A percentile compares a stretch with the other conserved stretches of the same genome.
Conservation (phyloP, 1,140 invertebrate genomes). For the Philotrypesis tridentata region DNA sequence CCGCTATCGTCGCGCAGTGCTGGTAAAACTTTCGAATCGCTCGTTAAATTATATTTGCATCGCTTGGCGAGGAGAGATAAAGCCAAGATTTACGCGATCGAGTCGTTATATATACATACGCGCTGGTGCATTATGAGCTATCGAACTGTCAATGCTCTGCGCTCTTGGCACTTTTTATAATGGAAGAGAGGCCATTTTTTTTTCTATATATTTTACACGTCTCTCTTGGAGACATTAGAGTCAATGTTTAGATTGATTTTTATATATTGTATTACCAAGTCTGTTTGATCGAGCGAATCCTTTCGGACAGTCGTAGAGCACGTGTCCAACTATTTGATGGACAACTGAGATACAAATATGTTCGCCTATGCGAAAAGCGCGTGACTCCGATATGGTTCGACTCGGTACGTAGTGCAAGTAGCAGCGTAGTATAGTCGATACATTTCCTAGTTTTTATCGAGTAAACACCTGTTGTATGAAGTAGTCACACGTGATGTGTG, state of each 20-base stretch:
- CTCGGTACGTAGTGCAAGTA: background rate
- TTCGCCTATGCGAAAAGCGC: too few relatives aligned
- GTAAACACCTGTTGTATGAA: constrained; percentile 38
- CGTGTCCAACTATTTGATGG: too few relatives aligned
- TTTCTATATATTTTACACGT: background rate
- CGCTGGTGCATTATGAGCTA: background rate
- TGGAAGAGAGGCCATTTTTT: background rate
- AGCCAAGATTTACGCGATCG: background rate
- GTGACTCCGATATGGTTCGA: background rate
- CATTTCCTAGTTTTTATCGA: background rate
- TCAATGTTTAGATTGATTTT: background rate
- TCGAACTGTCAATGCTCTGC: background rate
- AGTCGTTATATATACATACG: too few relatives aligned
- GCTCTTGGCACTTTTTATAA: background rate
- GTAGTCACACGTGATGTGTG: background rate
- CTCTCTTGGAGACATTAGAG: background rate
- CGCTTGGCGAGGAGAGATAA: background rate
- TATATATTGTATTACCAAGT: background rate
- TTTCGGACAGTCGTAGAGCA: background rate
- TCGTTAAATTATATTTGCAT: background rate
- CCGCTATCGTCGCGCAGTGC: background rate
- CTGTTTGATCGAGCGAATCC: background rate
- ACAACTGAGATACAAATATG: too few relatives aligned
- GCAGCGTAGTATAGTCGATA: background rate
- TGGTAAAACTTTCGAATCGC: background rate